Evolutionary conservation across 2,797 vertebrate species (phyloP).

Genomic region (Sitta carolinensis): DNA sequence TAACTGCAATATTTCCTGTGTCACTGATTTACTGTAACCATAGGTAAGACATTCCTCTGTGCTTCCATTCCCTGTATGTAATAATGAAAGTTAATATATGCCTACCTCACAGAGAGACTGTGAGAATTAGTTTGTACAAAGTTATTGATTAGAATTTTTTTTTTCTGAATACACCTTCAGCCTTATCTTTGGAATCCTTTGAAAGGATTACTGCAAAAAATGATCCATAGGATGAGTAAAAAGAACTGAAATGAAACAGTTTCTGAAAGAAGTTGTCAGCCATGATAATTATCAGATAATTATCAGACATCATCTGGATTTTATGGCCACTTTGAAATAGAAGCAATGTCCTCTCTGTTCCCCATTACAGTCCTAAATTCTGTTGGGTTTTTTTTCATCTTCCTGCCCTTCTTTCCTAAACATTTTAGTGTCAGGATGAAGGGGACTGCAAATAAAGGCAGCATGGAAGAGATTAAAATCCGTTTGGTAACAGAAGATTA

Average conservation of each 20-base stretch:
- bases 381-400: not conserved
- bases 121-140: conserved; percentile 11
- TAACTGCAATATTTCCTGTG: not conserved
- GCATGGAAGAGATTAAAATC: not conserved
- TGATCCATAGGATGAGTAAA: not conserved
- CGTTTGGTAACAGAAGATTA: not conserved
- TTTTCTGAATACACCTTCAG: not conserved
- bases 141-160: not conserved
- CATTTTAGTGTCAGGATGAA: not conserved
- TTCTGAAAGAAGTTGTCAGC: not conserved
- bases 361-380: not conserved
- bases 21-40: not conserved
- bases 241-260: not conserved
- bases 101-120: not conserved
- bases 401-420: not conserved
- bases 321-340: not conserved
- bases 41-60: not conserved
- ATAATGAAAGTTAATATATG: not conserved
- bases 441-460: not conserved
- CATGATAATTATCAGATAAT: not conserved
- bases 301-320: not conserved
- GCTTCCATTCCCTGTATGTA: not conserved
- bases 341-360: not conserved
- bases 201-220: not conserved
- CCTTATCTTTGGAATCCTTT: conserved; percentile 36